Evolutionary conservation across 2,113 vertebrate genomes (phyloP), one percentile per base, ranked within the genome.

Genomic region (Astur gentilis): DNA sequence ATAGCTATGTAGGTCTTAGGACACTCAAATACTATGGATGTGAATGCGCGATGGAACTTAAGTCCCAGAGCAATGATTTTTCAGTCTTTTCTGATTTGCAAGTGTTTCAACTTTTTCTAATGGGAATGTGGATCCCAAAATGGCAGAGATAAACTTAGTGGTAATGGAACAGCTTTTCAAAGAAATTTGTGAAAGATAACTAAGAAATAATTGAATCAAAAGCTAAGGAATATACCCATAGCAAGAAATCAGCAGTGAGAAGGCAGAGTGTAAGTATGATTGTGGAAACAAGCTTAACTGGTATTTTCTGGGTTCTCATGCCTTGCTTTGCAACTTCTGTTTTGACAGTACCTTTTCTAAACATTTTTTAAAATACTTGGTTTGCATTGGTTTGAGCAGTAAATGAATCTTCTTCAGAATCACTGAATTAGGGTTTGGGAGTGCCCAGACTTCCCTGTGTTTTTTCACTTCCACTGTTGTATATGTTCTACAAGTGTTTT

Each of bases 221-320:
- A 91, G 55, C 22, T 67, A 21, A 73, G 50, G 44, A 83, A 16
- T 65, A 9, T 69, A 29, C 22, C 36, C 16, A 2, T 13, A 47
- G 81, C 0, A 0, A 62, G 32, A 81, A 66, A 32, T 58, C 16
- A 42, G 36, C 1, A 2, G 44, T 79, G 75, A 54, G 64, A 45
- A 52, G 64, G 45, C 79, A 58, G 66, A 54, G 64, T 45, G 58
- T 87, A 71, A 77, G 45, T 50, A 38, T 36, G 38, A 26, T n/a
- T 76, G 65, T 73, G 64, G 84, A 81, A 78, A 25, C 49, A 75
- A 90, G 61, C 23, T 62, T 42, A 34, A 10, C 22, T 58, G 82
- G 25, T 61, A 4, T 79, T 32, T 80, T 67, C 52, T 76, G 62
- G 45, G n/a, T 49, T 65, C 66, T 38, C 5, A 1, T 34, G 49